Conservation (phyloP, 2,113 vertebrate genomes). For the Thalassarche chlororhynchos region DNA sequence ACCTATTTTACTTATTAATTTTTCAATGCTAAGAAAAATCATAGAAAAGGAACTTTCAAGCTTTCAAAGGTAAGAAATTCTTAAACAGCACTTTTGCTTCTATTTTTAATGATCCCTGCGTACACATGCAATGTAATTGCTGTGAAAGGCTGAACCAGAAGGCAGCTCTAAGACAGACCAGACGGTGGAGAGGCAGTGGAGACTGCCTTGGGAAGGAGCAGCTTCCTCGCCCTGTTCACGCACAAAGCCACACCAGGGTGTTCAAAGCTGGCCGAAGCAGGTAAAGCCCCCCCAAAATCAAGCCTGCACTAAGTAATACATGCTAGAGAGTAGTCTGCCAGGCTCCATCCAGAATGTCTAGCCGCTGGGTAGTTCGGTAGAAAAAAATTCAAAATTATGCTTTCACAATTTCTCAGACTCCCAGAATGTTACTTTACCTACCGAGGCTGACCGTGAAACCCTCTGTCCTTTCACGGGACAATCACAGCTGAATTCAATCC, state of each 20-base stretch:
- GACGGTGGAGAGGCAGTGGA: no score
- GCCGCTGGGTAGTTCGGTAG: neutral
- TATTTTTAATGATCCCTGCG: neutral
- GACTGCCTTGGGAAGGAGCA: neutral
- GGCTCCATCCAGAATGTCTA: neutral
- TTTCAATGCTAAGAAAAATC: neutral
- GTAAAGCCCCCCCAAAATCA: neutral
- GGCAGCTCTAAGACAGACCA: neutral
- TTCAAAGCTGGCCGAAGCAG: neutral
- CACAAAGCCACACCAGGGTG: neutral
- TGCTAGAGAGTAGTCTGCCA: fast-evolving
- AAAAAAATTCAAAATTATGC: neutral
- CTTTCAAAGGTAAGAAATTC: neutral
- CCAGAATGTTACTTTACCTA: neutral
- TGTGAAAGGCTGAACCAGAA: neutral
- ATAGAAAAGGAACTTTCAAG: neutral
- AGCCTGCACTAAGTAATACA: neutral
- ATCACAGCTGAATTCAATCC: neutral
- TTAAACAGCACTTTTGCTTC: neutral
- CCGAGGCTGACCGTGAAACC: neutral
- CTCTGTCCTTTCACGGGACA: neutral
- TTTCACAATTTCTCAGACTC: neutral
- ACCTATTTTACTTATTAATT: neutral
- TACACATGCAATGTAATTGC: no score
- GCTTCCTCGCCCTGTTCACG: neutral